A percentile compares a stretch with the other conserved stretches of the same genome.
These are phyloP conservation scores for Lamellibrachia satsuma DNA, from an alignment of 2,888 invertebrate species.

Conservation along the genomic window DNA sequence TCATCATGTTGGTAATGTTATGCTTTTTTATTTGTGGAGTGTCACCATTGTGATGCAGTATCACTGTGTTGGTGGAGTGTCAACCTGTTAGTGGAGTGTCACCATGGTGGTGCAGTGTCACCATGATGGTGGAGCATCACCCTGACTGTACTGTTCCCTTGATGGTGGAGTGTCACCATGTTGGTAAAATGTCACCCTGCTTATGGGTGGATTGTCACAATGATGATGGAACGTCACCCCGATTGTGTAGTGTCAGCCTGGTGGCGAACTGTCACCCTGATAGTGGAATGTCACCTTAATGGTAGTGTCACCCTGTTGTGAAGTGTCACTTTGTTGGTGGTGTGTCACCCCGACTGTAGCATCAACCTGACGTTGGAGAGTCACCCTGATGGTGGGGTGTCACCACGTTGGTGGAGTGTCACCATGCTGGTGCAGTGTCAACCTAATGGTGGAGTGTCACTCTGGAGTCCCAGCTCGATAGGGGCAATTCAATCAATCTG, in stretches of 20 bases:
- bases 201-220: too few relatives aligned
- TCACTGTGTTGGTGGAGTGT: not conserved
- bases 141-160: not conserved
- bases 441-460: not conserved
- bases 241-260: not conserved
- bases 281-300: too few relatives aligned
- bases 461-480: too few relatives aligned
- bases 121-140: too few relatives aligned
- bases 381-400: not conserved
- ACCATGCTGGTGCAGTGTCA: not conserved
- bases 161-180: too few relatives aligned
- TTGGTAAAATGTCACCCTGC: too few relatives aligned
- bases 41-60: not conserved
- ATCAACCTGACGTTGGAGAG: not conserved
- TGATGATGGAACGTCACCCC: too few relatives aligned
- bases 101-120: not conserved
- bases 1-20: not conserved
- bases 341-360: not conserved
- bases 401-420: not conserved
- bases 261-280: not conserved
- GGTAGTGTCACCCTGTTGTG: not conserved
- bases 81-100: too few relatives aligned
- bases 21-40: not conserved
- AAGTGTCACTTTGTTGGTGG: not conserved
- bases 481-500: too few relatives aligned